Base-by-base conservation (phyloP, 1,140 invertebrate genomes). In the Pseudobourletiella spinata region DNA sequence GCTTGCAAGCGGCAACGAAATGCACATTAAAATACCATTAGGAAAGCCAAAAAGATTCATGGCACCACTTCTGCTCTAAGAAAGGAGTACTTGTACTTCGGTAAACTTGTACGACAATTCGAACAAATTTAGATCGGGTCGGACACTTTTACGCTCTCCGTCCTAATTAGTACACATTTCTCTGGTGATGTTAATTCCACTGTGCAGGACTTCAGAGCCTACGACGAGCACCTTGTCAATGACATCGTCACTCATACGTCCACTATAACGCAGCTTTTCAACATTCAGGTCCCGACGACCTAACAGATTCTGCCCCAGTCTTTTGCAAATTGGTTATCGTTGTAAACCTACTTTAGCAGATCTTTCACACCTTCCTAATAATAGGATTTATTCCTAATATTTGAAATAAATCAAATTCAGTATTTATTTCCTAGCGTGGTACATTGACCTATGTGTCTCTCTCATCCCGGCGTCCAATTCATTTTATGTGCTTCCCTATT, bases 401-500 rank as follows among this genome's bases (percentile, higher is more conserved):
- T 4, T 67, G 65, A 55, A 3, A 29, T n/a, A 44, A 44, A 22
- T 39, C 39, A 11, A 56, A 42, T 35, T 55, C 50, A 24, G 30
- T 63, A 1, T 67, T 64, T 39, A 24, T 67, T 3, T 61, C 61
- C 16, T 64, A 64, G 29, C 65, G 57, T 6, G 65, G 54, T 2
- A 67, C 57, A 24, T n/a, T n/a, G n/a, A n/a, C n/a, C n/a, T n/a
- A n/a, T n/a, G n/a, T n/a, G n/a, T n/a, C n/a, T n/a, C n/a, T n/a
- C n/a, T n/a, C n/a, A n/a, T n/a, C n/a, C n/a, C n/a, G n/a, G n/a
- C n/a, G n/a, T n/a, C n/a, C n/a, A n/a, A n/a, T n/a, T n/a, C n/a
- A n/a, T n/a, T n/a, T n/a, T n/a, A n/a, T n/a, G n/a, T n/a, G n/a
- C n/a, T n/a, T n/a, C n/a, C n/a, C n/a, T n/a, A n/a, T n/a, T n/a